Evolutionary conservation across 2,888 invertebrate species (phyloP).

Genomic region (Steromphala cineraria): DNA sequence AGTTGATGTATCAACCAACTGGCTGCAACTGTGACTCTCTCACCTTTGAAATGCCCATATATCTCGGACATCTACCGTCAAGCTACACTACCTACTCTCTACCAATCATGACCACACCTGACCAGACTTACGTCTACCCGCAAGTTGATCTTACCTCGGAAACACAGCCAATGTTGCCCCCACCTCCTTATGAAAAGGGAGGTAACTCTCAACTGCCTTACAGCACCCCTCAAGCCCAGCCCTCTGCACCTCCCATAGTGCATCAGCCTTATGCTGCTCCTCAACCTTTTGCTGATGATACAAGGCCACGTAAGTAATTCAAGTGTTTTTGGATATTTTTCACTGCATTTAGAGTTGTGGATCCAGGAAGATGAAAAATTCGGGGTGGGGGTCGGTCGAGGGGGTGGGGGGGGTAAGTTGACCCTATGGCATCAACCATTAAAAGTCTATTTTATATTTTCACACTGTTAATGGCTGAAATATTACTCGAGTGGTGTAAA

Average conservation of each 20-base stretch:
- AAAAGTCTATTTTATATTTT: too few relatives aligned
- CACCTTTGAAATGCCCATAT: neutral
- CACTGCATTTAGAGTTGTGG: too few relatives aligned
- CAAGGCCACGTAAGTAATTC: neutral
- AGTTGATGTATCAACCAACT: neutral
- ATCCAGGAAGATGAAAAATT: too few relatives aligned
- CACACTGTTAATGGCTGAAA: too few relatives aligned
- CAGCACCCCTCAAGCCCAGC: neutral
- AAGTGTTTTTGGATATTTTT: too few relatives aligned
- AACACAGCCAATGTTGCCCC: neutral
- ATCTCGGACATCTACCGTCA: neutral
- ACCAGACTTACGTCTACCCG: neutral
- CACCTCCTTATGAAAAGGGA: neutral
- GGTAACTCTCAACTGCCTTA: neutral
- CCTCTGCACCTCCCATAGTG: neutral
- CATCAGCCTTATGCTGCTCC: neutral
- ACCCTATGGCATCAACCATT: too few relatives aligned
- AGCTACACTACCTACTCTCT: neutral
- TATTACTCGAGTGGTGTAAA: too few relatives aligned
- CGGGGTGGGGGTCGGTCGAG: too few relatives aligned
- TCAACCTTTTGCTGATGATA: neutral
- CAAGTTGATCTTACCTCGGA: neutral
- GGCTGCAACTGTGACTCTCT: neutral
- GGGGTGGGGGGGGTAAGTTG: too few relatives aligned
- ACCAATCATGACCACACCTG: neutral